phyloP scores from a whole-genome alignment of 2,797 vertebrate genomes.

The Emys orbicularis region DNA sequence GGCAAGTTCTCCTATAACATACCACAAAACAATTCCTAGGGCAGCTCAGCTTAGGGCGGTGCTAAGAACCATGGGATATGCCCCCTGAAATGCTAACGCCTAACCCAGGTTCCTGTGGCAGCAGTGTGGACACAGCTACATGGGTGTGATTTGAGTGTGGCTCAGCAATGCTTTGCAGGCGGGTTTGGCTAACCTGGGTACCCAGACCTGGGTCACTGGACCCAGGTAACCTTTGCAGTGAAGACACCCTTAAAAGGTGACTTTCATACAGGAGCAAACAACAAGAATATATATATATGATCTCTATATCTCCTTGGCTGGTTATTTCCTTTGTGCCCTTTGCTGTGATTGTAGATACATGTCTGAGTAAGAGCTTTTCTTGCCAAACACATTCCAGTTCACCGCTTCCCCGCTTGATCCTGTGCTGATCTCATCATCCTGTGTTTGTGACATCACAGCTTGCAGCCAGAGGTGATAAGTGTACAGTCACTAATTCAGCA shows the following conservation, averaged over 20 bases:
- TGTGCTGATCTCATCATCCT: background rate
- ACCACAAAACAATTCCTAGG: background rate
- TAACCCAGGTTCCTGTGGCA: background rate
- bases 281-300: background rate
- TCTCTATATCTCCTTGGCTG: background rate
- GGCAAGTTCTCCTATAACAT: background rate
- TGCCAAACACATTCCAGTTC: background rate
- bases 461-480: background rate
- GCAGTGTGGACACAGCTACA: rapidly evolving
- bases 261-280: too few relatives aligned
- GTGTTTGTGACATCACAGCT: rapidly evolving
- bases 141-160: background rate
- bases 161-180: background rate
- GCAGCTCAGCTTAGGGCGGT: background rate
- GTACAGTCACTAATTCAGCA: rapidly evolving
- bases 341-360: rapidly evolving
- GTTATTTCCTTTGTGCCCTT: rapidly evolving
- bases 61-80: rapidly evolving
- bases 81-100: background rate
- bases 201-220: background rate
- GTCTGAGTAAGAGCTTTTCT: background rate
- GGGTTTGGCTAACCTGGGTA: background rate
- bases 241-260: background rate
- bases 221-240: background rate
- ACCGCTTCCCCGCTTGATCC: background rate